These are phyloP conservation scores for Anagyrus pseudococci DNA, from an alignment of 2,888 invertebrate species.

Conservation along the genomic window DNA sequence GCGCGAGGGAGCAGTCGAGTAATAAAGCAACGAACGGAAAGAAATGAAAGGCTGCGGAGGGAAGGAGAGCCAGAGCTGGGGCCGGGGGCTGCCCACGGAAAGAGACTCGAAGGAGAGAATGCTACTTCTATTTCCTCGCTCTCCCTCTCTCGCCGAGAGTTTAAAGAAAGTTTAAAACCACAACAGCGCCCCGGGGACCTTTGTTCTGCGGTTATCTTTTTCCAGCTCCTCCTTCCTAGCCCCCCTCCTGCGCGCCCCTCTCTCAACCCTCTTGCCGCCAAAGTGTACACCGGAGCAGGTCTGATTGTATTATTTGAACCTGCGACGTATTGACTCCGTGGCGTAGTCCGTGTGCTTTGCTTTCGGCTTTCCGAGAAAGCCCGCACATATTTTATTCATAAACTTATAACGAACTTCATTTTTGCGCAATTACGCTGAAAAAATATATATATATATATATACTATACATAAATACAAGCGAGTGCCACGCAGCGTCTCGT, in stretches of 20 bases:
- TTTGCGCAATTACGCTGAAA: too few relatives aligned
- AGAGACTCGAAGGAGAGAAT: slow-evolving; percentile 27
- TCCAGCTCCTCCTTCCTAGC: background rate
- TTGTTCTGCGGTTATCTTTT: slow-evolving; percentile 25
- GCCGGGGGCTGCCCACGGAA: slow-evolving; percentile 5
- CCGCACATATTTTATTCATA: too few relatives aligned
- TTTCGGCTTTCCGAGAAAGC: too few relatives aligned
- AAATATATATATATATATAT: too few relatives aligned
- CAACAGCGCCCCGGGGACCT: slow-evolving; percentile 30
- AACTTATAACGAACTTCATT: too few relatives aligned
- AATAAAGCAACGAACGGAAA: slow-evolving; percentile 23
- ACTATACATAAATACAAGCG: too few relatives aligned
- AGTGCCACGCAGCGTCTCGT: too few relatives aligned
- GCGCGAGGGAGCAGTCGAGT: slow-evolving; percentile 7
- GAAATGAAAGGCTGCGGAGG: slow-evolving; percentile 9
- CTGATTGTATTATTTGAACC: too few relatives aligned
- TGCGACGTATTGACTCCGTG: too few relatives aligned
- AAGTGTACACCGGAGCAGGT: background rate
- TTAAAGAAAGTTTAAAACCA: slow-evolving; percentile 36
- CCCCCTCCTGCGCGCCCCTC: background rate
- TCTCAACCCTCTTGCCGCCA: background rate
- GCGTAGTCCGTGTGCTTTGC: too few relatives aligned
- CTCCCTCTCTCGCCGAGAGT: slow-evolving; percentile 5
- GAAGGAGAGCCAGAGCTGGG: background rate
- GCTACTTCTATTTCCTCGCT: slow-evolving; percentile 28